Conservation (phyloP, 2,113 vertebrate species). For the Calidris pugnax region DNA sequence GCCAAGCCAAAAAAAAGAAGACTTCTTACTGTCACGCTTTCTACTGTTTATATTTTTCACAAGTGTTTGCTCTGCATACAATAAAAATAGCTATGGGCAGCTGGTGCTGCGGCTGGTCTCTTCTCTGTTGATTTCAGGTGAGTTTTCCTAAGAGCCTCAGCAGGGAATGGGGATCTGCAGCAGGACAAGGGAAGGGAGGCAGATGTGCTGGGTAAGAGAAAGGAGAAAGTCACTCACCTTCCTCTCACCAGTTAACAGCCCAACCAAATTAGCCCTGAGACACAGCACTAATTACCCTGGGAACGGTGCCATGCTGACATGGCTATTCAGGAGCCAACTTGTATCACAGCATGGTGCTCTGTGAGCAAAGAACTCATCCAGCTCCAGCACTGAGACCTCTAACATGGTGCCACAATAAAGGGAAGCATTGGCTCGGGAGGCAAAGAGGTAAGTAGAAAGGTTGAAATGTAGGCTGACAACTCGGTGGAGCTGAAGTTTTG, state of each 20-base stretch:
- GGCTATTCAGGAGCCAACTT: neutral
- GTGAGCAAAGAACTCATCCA: neutral
- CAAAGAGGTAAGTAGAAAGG: neutral
- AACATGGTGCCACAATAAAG: accelerated
- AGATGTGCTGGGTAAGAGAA: neutral
- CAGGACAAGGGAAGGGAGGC: neutral
- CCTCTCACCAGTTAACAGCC: neutral
- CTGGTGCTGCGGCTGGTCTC: neutral
- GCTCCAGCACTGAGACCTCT: neutral
- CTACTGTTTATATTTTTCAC: neutral
- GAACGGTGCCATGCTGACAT: neutral
- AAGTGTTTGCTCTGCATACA: neutral
- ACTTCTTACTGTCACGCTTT: neutral
- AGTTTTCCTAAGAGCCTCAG: neutral
- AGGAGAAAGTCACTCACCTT: neutral
- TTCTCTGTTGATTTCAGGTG: neutral
- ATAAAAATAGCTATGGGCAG: neutral
- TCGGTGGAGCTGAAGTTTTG: neutral
- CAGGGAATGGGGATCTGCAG: neutral
- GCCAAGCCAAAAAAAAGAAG: neutral
- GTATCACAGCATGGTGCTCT: neutral
- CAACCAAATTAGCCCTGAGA: neutral
- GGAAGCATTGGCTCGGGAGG: neutral
- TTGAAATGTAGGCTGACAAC: accelerated
- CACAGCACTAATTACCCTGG: neutral